These are phyloP conservation scores for Conchocele bisecta DNA, from an alignment of 2,888 invertebrate genomes.

Conservation along the genomic window DNA sequence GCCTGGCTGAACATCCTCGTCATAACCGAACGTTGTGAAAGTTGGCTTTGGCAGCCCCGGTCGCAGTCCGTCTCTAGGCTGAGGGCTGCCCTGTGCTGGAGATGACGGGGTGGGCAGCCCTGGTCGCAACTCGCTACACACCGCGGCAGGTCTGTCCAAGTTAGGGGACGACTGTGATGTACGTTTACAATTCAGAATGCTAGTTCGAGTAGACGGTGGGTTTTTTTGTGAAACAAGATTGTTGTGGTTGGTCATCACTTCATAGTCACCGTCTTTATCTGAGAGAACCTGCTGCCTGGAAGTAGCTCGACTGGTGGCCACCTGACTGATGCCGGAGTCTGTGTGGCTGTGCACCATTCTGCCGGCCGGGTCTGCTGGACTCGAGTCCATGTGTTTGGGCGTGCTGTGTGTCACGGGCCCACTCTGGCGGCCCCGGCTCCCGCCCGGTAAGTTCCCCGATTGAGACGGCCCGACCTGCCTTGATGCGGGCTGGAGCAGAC, in stretches of 20 bases:
- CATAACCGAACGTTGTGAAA: slow-evolving; percentile 67
- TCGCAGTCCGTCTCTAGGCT: slow-evolving; percentile 46
- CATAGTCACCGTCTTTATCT: neutral
- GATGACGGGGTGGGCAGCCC: too few relatives aligned
- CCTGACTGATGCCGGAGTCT: slow-evolving; percentile 34
- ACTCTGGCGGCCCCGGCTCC: slow-evolving; percentile 20
- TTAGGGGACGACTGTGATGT: neutral
- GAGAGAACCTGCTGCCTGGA: slow-evolving; percentile 5
- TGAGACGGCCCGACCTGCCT: too few relatives aligned
- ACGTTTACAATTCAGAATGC: too few relatives aligned
- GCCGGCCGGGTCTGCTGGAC: slow-evolving; percentile 55
- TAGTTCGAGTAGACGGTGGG: too few relatives aligned
- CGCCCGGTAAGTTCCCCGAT: too few relatives aligned
- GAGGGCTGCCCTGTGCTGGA: slow-evolving; percentile 29
- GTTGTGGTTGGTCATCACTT: neutral
- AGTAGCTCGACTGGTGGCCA: slow-evolving; percentile 5
- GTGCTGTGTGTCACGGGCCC: slow-evolving; percentile 57
- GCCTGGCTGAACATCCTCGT: slow-evolving; percentile 28
- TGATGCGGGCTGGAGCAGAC: slow-evolving; percentile 59
- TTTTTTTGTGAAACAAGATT: too few relatives aligned
- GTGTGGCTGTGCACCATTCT: slow-evolving; percentile 55
- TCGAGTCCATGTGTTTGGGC: slow-evolving; percentile 62
- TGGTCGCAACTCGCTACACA: too few relatives aligned
- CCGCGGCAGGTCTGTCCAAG: too few relatives aligned
- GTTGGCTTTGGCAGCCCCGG: slow-evolving; percentile 53